Conservation (phyloP, 92 coral and sea anemone genomes). For the Porites rus region DNA sequence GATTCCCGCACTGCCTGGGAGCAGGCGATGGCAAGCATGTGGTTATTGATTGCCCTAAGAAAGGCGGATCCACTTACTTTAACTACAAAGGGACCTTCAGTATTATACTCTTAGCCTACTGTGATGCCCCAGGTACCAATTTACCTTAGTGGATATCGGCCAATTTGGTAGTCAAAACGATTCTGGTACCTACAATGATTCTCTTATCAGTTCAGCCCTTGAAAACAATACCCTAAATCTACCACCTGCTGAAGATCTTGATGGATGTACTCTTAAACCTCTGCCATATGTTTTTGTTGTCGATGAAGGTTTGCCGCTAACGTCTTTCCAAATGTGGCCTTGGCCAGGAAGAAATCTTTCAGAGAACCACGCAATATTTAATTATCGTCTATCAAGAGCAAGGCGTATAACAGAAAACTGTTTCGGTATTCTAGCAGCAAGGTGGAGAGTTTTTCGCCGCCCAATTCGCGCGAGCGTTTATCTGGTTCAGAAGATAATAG, state of each 20-base stretch:
- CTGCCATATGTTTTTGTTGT: conserved; percentile 17
- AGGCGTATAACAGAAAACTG: conserved; percentile 45
- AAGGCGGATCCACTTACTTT: conserved; percentile 39
- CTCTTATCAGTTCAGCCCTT: conserved; percentile 32
- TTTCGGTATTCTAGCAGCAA: conserved; percentile 39
- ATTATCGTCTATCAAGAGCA: conserved; percentile 50
- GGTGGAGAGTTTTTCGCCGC: conserved; percentile 49
- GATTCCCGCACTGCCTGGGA: conserved; percentile 58
- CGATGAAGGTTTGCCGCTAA: conserved; percentile 50
- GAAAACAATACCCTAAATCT: conserved; percentile 47
- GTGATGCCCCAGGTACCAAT: conserved; percentile 64
- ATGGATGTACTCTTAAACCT: no score
- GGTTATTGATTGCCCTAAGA: conserved; percentile 56
- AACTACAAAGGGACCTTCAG: conserved; percentile 73
- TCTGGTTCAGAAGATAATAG: conserved; percentile 46
- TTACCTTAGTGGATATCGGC: conserved; percentile 60
- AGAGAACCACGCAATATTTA: conserved; percentile 48
- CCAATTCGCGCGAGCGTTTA: conserved; percentile 44
- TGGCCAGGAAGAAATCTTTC: conserved; percentile 45
- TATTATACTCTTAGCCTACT: conserved; percentile 55
- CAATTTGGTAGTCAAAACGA: conserved; percentile 57
- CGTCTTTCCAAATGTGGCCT: conserved; percentile 49
- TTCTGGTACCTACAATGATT: conserved; percentile 30
- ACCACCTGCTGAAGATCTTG: conserved; percentile 37
- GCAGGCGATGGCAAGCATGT: conserved; percentile 64